Evolutionary conservation across 64 coral and sea anemone species (phyloP), one percentile per base, ranked within the genome.

Genomic region (Dendrophyllia cribrosa): DNA sequence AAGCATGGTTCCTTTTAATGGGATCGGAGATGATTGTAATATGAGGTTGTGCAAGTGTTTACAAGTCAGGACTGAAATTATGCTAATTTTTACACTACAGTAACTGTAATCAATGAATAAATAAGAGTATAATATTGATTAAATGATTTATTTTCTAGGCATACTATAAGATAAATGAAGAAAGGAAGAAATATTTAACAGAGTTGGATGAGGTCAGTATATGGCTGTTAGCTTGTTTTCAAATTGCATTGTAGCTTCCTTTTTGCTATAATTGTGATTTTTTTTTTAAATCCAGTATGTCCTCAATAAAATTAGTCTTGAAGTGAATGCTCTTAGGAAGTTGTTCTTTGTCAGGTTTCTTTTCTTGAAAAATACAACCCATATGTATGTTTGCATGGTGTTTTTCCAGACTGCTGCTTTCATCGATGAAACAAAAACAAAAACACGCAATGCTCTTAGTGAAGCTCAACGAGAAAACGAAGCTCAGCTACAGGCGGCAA

Each of bases 401-500:
- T 79, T 77, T 34, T 97, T 58, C 14, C 72, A 98, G 96, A 90
- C 96, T 72, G 92, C 88, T 87, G 86, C 96, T 59, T 87, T 93
- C 25, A 98, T 98, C 75, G 96, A 95, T 71, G 93, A 98, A 21
- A 90, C 96, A 34, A 98, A 93, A 64, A 88, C 93, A 24, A 98
- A 98, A 74, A 92, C 90, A 85, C 85, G 87, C n/a, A 86, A 93
- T 55, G 96, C 93, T 25, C 70, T 98, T 13, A 90, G 62, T 68
- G 96, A 98, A 46, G 79, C 93, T 85, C 93, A 95, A 73, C 85
- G 91, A 75, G 90, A 98, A 89, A 92, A 93, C 75, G 96, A 98
- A 43, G 76, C 79, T 5, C 86, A 92, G 45, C 22, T 92, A 15
- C 46, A 87, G 48, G 60, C 85, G 34, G 59, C 93, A 23, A 91